Evolutionary conservation across 2,113 vertebrate species (phyloP), one percentile per base, ranked within the genome.

Genomic region (Henicopernis longicauda): DNA sequence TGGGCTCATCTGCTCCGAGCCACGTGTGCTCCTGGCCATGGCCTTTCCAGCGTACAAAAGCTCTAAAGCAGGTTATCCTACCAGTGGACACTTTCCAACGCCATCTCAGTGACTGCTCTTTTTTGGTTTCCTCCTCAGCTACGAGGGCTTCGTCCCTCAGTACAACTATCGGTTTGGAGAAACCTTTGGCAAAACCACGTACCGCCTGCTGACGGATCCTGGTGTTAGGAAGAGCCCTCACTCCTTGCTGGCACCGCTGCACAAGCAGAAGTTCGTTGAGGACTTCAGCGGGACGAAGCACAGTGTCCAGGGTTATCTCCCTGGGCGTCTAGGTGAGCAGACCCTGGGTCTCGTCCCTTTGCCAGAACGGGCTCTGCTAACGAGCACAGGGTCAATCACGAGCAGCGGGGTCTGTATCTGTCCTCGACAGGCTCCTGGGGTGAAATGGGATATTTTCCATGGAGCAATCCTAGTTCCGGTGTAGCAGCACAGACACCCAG

Each of bases 331-430:
- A 85, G 94, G 96, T 97, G 91, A 94, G 95, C 78, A 22, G n/a
- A 40, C 3, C 29, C 22, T 1, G 0, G 23, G 6, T 8, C 49
- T 89, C 1, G 0, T 23, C 44, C n/a, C 38, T 34, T n/a, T 0
- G 0, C 38, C 36, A 25, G 26, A 7, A 10, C 0, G 3, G 54
- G 3, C 29, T 62, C 81, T 16, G 57, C 63, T 85, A 13, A 29
- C 0, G 14, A 49, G 32, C 52, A 3, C 8, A 0, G 71, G 9
- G 26, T 26, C 44, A 27, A 6, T 44, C 49, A 11, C 0, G 11
- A 36, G 16, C 2, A 6, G 3, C 0, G 7, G 36, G 58, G 23
- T 1, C 86, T 18, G 36, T 44, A 18, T 32, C 47, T 2, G 0
- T 5, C 71, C 44, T 20, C 1, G 1, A 2, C 0, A 16, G 50